Evolutionary conservation across 2,888 invertebrate genomes (phyloP), one percentile per base, ranked within the genome.

Genomic region (Cerastoderma edule): DNA sequence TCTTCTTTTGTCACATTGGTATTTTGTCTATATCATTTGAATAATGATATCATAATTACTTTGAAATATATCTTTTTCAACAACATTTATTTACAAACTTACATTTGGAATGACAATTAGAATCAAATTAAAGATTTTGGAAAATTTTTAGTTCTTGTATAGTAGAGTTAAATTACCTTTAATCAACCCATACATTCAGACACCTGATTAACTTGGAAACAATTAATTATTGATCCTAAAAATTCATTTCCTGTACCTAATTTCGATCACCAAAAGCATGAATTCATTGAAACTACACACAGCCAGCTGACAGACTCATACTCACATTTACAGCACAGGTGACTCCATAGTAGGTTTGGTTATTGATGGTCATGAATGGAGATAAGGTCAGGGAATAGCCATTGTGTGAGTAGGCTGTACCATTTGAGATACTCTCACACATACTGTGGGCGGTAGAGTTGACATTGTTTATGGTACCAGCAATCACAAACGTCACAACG

Each of bases 401-500:
- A 63, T 81, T 78, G 67, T 77, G 83, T 30, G 28, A 66, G 65
- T 79, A 85, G 0, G 72, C 44, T 24, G 78, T 76, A 6, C 75
- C 67, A 46, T 69, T 78, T 16, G 65, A 48, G 39, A 85, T 81
- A 19, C 69, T 65, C 46, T 69, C 73, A 79, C 85, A 87, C 32
- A 84, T 56, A 28, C 72, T 79, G 32, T 80, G 81, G 5, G 84
- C 71, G 5, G 84, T 83, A 0, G 73, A 46, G 48, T 84, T 85
- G 1, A 86, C 78, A 44, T 74, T 74, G 1, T 57, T 60, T 1
- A 39, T 53, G 32, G 70, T 73, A 13, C 87, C 87, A 35, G 72
- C 73, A 30, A 87, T 66, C 10, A 72, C 72, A 33, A 86, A 76
- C 2, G 83, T 83, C 13, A 86, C 83, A 2, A 86, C 68, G 4